phyloP scores from a whole-genome alignment of 2,888 invertebrate species.

The Cryptosula pallasiana region DNA sequence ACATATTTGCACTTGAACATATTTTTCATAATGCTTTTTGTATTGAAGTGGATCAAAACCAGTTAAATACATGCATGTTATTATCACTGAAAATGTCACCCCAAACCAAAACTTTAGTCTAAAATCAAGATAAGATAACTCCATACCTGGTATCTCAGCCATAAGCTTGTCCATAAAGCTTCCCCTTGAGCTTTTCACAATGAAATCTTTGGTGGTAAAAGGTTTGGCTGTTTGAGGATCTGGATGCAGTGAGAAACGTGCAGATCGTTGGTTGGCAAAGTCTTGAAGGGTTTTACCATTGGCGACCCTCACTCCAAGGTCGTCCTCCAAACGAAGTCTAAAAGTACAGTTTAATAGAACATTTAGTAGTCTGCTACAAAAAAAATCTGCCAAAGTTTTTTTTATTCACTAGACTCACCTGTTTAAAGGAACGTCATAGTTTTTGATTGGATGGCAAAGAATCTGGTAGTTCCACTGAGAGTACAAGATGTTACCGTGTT shows the following conservation, averaged over 20 bases:
- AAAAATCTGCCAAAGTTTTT: too few species aligned
- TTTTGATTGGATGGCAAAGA: slow-evolving; percentile 32
- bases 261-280: slow-evolving; percentile 8
- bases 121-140: too few species aligned
- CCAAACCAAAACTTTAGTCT: too few species aligned
- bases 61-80: too few species aligned
- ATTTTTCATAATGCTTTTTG: too few species aligned
- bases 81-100: too few species aligned
- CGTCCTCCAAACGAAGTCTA: slow-evolving; percentile 23
- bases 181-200: background rate
- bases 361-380: too few species aligned
- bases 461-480: slow-evolving; percentile 41
- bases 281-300: background rate
- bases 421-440: slow-evolving; percentile 29
- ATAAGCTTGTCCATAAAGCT: slow-evolving; percentile 33
- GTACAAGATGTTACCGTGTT: slow-evolving; percentile 32
- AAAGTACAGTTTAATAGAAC: too few species aligned
- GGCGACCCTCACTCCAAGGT: slow-evolving; percentile 28
- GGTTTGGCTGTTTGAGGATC: background rate
- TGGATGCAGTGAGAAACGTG: slow-evolving; percentile 5
- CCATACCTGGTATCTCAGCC: slow-evolving; percentile 35
- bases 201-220: background rate
- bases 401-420: slow-evolving; percentile 22
- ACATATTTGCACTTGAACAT: too few species aligned
- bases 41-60: too few species aligned